Conservation (phyloP, 1,140 invertebrate genomes). For the Drosophila bifasciata region DNA sequence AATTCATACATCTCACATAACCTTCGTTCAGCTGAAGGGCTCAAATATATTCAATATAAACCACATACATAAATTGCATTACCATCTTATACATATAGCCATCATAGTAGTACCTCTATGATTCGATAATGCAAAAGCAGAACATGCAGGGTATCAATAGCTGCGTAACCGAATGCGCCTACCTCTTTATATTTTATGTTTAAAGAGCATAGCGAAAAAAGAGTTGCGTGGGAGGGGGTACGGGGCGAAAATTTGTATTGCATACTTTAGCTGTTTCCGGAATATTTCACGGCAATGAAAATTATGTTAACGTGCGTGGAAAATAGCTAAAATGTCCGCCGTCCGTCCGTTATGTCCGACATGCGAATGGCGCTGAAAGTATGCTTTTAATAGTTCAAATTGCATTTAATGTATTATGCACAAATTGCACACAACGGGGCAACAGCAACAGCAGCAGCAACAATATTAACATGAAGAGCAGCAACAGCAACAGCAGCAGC, state of each 20-base stretch:
- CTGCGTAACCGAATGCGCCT: no score
- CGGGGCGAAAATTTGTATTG: slow-evolving; percentile 42
- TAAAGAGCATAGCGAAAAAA: neutral
- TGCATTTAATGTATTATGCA: slow-evolving; percentile 68
- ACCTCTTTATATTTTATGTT: no score
- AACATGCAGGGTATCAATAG: no score
- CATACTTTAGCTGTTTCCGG: slow-evolving; percentile 65
- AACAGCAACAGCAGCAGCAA: slow-evolving; percentile 8
- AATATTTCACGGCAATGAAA: slow-evolving; percentile 69
- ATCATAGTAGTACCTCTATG: no score
- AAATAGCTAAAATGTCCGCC: slow-evolving; percentile 37
- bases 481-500: neutral
- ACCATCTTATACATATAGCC: no score
- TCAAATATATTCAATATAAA: no score
- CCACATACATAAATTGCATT: no score
- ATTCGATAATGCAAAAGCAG: no score
- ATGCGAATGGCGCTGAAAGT: slow-evolving; percentile 42
- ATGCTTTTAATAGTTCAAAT: slow-evolving; percentile 71
- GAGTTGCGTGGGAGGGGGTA: neutral
- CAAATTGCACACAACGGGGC: slow-evolving; percentile 41
- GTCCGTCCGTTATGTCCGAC: slow-evolving; percentile 6
- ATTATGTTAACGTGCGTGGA: slow-evolving; percentile 67
- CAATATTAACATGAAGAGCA: slow-evolving; percentile 30
- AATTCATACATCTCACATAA: no score
- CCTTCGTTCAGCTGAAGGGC: no score